Conservation (phyloP, 2,888 invertebrate genomes). For the Cybosia mesomella region DNA sequence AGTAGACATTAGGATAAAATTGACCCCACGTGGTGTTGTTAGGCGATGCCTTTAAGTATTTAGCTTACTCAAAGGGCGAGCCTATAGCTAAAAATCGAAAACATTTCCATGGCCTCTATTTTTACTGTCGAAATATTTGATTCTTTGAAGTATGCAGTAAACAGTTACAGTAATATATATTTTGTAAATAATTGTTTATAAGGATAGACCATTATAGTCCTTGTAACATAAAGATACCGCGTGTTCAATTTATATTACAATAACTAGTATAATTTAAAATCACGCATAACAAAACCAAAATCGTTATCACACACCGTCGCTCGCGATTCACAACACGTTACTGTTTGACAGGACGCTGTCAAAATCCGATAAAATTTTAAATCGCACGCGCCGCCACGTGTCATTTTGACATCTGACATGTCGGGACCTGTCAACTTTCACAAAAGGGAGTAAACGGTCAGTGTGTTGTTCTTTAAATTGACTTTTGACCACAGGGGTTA, state of each 20-base stretch:
- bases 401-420: constrained; percentile 74
- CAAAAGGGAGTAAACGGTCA: constrained; percentile 66
- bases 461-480: constrained; percentile 70
- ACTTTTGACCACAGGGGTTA: constrained; percentile 62
- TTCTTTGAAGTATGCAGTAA: no score
- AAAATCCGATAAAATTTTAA: constrained; percentile 77
- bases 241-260: constrained; percentile 10
- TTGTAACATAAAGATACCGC: background rate
- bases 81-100: no score
- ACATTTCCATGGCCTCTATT: no score
- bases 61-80: no score
- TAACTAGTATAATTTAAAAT: constrained; percentile 35
- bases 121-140: no score
- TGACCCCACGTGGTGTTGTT: no score
- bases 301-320: constrained; percentile 57
- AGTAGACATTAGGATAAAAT: no score
- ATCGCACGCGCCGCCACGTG: constrained; percentile 81
- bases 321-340: constrained; percentile 61
- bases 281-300: constrained; percentile 48
- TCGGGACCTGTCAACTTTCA: constrained; percentile 71
- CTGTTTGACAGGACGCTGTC: constrained; percentile 74
- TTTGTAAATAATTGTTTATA: no score
- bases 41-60: no score
- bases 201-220: no score
- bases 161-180: no score